Evolutionary conservation across 2,888 invertebrate species (phyloP).

Genomic region (Amaurobius ferox): DNA sequence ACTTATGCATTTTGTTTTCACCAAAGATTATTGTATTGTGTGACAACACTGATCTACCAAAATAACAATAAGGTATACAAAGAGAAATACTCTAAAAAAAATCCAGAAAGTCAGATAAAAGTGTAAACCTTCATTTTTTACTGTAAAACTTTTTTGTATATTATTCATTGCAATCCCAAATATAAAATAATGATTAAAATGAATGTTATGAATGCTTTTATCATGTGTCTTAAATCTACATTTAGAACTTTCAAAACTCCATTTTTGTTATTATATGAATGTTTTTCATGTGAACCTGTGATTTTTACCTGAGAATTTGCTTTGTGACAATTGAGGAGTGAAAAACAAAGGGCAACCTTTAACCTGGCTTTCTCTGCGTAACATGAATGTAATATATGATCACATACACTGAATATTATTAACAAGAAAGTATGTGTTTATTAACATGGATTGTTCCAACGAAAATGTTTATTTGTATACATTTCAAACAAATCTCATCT

Average conservation of each 20-base stretch:
- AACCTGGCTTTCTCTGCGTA: constrained; percentile 40
- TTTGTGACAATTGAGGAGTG: background rate
- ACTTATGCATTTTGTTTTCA: background rate
- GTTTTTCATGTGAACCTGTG: too few relatives aligned
- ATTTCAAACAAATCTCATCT: constrained; percentile 66
- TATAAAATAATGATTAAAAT: too few relatives aligned
- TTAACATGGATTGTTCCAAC: constrained; percentile 30
- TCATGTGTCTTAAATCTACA: too few relatives aligned
- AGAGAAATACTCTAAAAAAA: background rate
- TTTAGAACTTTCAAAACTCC: too few relatives aligned
- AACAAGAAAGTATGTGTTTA: constrained; percentile 32
- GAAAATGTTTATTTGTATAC: constrained; percentile 64
- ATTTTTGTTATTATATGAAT: too few relatives aligned
- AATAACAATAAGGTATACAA: constrained; percentile 6
- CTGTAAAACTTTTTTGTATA: too few relatives aligned
- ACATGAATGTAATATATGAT: constrained; percentile 20
- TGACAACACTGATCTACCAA: constrained; percentile 2
- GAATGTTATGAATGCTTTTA: too few relatives aligned
- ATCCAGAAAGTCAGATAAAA: constrained; percentile 3
- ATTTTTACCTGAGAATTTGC: too few relatives aligned
- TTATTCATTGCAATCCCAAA: too few relatives aligned
- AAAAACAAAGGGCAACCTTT: constrained; percentile 15
- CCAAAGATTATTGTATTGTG: background rate
- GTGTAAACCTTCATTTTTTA: background rate
- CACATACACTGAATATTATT: constrained; percentile 17